Evolutionary conservation across 30 jellyfish, hydroid and myxozoan genomes (phyloP), one percentile per base, ranked within the genome.

Genomic region (Haliclystus octoradiatus): DNA sequence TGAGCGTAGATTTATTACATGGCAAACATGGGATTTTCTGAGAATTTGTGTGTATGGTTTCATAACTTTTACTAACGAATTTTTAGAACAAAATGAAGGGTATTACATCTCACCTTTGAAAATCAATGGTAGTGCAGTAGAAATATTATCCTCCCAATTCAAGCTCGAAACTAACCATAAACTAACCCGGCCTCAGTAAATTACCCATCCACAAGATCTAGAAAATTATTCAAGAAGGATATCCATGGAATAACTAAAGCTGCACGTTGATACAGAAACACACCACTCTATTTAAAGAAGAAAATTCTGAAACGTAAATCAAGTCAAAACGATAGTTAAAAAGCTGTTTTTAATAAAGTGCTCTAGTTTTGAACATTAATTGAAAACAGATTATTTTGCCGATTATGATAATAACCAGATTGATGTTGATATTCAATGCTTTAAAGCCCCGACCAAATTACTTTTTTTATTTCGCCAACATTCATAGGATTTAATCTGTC

Each of bases 181-280:
- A 49, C 47, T 66, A n/a, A n/a, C n/a, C n/a, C n/a, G 26, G 34
- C 76, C 28, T 66, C 67, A 1, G 76, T 66, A 5, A 66, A 66
- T 65, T 66, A 66, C 47, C 65, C 76, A 66, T 28, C 76, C 34
- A 34, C 76, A 33, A 66, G 76, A 66, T 66, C 76, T 65, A 46
- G 76, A 33, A 65, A 33, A 66, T 66, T 66, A 65, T 33, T 66
- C 65, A 66, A 63, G 73, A 63, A 63, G 35, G 52, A 28, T 28
- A 33, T 63, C 28, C 73, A 63, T 63, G 73, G 73, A 66, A 46
- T 63, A 33, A 65, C 76, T 47, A 66, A 66, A 65, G 76, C 76
- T 66, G 76, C 76, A 22, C 76, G 47, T 33, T 63, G 76, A 63
- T 66, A 66, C 76, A 34, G 76, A 65, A 65, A 66, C 1, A 66